Conservation (phyloP, 2,113 vertebrate species). For the Phaethon lepturus region DNA sequence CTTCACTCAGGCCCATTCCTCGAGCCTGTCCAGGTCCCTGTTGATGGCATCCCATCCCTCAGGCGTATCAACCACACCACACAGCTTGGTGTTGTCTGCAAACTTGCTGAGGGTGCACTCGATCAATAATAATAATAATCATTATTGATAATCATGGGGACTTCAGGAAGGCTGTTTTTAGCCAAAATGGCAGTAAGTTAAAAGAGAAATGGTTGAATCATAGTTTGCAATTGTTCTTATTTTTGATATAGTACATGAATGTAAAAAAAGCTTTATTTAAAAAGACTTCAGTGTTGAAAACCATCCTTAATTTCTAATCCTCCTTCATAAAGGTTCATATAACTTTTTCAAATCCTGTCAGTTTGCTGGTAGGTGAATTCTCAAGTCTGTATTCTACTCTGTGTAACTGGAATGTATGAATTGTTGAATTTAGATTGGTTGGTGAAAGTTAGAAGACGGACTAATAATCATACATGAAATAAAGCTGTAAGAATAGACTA, state of each 20-base stretch:
- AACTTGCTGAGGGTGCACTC: too few species aligned
- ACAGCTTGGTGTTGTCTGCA: too few species aligned
- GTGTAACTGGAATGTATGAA: background rate
- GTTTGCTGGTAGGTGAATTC: background rate
- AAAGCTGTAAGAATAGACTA: rapidly evolving
- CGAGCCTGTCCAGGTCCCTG: too few species aligned
- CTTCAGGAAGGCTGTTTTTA: background rate
- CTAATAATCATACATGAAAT: background rate
- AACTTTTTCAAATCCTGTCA: background rate
- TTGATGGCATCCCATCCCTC: too few species aligned
- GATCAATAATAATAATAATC: background rate
- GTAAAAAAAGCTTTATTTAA: background rate
- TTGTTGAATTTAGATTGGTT: background rate
- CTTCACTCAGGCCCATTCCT: too few species aligned
- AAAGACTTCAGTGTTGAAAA: background rate
- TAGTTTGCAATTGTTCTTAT: background rate
- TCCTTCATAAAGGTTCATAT: background rate
- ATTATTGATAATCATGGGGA: background rate
- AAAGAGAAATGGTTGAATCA: background rate
- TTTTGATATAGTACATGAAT: background rate
- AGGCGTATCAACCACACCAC: too few species aligned
- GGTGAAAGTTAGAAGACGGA: background rate
- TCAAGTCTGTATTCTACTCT: background rate
- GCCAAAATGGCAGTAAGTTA: background rate
- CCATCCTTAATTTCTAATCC: background rate